A percentile compares a stretch with the other conserved stretches of the same genome.
Evolutionary conservation across 2,888 invertebrate species (phyloP).

Genomic region (Drosophila picticornis): DNA sequence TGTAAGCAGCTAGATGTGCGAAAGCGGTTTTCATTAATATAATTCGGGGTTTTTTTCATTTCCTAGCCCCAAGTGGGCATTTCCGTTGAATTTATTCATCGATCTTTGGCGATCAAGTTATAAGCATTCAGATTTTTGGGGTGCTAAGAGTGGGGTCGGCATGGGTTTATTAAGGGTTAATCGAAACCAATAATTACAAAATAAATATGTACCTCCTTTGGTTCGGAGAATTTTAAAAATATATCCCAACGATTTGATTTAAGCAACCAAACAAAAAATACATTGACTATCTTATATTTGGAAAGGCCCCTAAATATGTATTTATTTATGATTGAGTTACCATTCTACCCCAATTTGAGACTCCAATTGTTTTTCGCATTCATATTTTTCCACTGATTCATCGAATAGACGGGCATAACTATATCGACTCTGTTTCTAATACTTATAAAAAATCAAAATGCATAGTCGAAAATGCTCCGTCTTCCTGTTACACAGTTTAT

Average conservation of each 20-base stretch:
- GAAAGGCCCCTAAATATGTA: neutral
- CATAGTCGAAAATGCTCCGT: neutral
- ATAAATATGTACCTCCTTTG: neutral
- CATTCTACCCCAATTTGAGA: neutral
- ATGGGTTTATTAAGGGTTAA: neutral
- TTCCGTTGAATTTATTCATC: neutral
- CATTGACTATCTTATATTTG: neutral
- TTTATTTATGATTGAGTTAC: neutral
- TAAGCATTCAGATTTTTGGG: neutral
- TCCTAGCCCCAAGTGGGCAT: neutral
- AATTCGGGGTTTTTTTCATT: neutral
- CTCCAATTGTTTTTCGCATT: neutral
- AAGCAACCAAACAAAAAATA: neutral
- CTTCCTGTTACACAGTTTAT: neutral
- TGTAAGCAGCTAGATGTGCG: neutral
- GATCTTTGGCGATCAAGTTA: neutral
- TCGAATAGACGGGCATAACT: neutral
- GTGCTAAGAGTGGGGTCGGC: neutral
- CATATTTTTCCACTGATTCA: neutral
- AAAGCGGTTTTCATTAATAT: neutral
- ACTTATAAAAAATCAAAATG: neutral
- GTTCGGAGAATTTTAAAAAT: too few species aligned
- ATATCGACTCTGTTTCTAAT: neutral
- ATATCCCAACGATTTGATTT: neutral
- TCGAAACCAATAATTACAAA: neutral